These are phyloP conservation scores for Caenorhabditis plicata DNA, from an alignment of 2,888 invertebrate genomes.

Conservation along the genomic window DNA sequence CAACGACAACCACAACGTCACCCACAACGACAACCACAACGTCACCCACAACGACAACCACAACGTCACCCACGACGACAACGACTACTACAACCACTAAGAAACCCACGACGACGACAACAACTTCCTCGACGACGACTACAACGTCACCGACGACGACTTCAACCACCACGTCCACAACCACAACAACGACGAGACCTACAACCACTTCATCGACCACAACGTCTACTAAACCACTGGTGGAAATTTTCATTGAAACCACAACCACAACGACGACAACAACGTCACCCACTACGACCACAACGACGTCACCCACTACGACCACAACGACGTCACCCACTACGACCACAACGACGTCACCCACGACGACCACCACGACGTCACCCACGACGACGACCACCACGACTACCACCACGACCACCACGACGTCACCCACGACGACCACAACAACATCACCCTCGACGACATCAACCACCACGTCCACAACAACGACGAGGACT, in stretches of 20 bases:
- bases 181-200: background rate
- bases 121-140: background rate
- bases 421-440: background rate
- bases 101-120: background rate
- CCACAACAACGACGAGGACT: no score
- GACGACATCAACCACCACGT: conserved; percentile 4
- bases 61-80: background rate
- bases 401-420: background rate
- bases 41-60: background rate
- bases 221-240: background rate
- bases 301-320: background rate
- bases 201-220: background rate
- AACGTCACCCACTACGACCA: background rate
- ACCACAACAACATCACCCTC: background rate
- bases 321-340: background rate
- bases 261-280: background rate
- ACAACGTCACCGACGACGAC: background rate
- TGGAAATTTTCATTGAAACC: background rate
- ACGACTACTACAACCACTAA: background rate
- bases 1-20: background rate
- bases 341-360: background rate
- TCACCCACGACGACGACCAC: background rate
- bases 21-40: background rate
- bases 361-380: background rate
- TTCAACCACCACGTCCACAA: background rate